phyloP scores from a whole-genome alignment of 1,140 invertebrate species.

The Phortica variegata region DNA sequence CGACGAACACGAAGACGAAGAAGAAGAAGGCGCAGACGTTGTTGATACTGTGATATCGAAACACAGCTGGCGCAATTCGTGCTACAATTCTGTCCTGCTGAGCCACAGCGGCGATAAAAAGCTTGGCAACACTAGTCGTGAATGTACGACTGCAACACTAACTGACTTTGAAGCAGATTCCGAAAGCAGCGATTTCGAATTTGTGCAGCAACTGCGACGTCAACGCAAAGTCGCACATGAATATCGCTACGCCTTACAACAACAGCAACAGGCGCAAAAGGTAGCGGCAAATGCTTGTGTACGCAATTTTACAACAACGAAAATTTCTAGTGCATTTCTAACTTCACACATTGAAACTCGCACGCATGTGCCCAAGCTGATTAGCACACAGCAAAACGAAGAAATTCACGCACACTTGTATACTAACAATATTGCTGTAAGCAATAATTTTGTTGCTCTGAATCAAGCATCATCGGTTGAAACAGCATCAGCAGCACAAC shows the following conservation, averaged over 20 bases:
- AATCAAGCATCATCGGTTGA: too few relatives aligned
- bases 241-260: slow-evolving; percentile 1
- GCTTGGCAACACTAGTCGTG: not conserved
- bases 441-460: too few relatives aligned
- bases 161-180: slow-evolving; percentile 56
- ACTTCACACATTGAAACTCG: too few relatives aligned
- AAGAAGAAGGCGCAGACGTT: slow-evolving; percentile 31
- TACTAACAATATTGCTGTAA: too few relatives aligned
- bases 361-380: too few relatives aligned
- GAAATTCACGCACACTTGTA: slow-evolving; percentile 2
- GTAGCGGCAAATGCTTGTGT: slow-evolving; percentile 1
- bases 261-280: slow-evolving; percentile 2
- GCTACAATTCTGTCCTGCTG: slow-evolving; percentile 6
- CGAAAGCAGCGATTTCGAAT: slow-evolving; percentile 52
- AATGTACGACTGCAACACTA: slow-evolving; percentile 23
- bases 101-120: slow-evolving; percentile 4
- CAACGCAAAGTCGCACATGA: slow-evolving; percentile 4
- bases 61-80: slow-evolving; percentile 28
- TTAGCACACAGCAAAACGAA: too few relatives aligned
- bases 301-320: slow-evolving; percentile 6
- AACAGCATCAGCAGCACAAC: too few relatives aligned
- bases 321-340: too few relatives aligned
- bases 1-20: slow-evolving; percentile 37
- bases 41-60: slow-evolving; percentile 39
- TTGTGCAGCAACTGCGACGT: slow-evolving; percentile 28